A percentile compares a stretch with the other conserved stretches of the same genome.
phyloP scores from a whole-genome alignment of 2,888 invertebrate species.

The Steinernema carpocapsae region DNA sequence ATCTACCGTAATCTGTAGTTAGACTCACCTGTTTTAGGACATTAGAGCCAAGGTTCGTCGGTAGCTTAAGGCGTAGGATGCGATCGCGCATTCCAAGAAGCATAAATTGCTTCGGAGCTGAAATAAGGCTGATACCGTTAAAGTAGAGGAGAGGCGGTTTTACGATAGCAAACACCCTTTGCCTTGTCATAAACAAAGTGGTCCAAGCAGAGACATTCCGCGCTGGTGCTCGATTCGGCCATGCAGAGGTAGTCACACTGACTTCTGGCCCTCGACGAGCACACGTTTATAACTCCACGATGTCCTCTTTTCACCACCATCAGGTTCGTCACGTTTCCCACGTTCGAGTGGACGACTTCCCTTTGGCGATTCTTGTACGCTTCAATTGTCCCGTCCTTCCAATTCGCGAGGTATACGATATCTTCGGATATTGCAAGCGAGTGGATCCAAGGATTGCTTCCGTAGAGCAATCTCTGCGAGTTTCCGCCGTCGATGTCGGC shows the following conservation, averaged over 20 bases:
- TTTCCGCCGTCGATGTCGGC: slow-evolving; percentile 14
- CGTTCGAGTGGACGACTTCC: slow-evolving; percentile 10
- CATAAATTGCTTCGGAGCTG: slow-evolving; percentile 43
- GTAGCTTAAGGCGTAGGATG: slow-evolving; percentile 40
- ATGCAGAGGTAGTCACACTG: slow-evolving; percentile 24
- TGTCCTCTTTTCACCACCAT: not conserved
- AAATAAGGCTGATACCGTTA: slow-evolving; percentile 22
- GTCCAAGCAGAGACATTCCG: slow-evolving; percentile 37
- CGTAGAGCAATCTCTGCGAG: not conserved
- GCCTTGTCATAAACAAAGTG: slow-evolving; percentile 40
- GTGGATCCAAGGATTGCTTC: slow-evolving; percentile 25
- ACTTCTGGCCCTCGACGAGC: slow-evolving; percentile 8
- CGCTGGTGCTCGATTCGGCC: slow-evolving; percentile 19
- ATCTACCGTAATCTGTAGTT: not conserved
- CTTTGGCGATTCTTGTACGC: slow-evolving; percentile 20
- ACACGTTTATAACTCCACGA: not conserved
- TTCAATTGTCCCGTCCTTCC: slow-evolving; percentile 21
- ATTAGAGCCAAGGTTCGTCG: not conserved
- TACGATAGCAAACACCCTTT: slow-evolving; percentile 27
- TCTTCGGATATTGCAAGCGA: not conserved
- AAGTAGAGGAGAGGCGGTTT: no score
- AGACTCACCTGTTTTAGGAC: slow-evolving; percentile 11
- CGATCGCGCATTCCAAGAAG: slow-evolving; percentile 42
- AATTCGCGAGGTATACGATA: slow-evolving; percentile 11
- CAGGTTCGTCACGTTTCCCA: slow-evolving; percentile 7